These are phyloP conservation scores for Papilio gigon DNA, from an alignment of 2,888 invertebrate genomes.

Conservation along the genomic window DNA sequence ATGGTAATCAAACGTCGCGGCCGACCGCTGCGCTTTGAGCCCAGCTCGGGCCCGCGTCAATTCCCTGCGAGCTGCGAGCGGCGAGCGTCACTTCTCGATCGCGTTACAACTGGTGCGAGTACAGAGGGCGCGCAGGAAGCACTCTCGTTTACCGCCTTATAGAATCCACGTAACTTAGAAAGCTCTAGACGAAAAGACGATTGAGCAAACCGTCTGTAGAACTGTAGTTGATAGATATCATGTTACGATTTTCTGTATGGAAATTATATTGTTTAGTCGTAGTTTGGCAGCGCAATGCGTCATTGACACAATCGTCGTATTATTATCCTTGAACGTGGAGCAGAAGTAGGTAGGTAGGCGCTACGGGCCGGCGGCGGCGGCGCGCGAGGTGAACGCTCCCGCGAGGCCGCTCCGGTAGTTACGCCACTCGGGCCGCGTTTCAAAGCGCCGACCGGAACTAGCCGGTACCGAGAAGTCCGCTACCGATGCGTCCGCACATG, in stretches of 20 bases:
- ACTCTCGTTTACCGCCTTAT: constrained; percentile 34
- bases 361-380: constrained; percentile 51
- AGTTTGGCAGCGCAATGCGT: constrained; percentile 40
- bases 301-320: constrained; percentile 66
- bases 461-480: constrained; percentile 35
- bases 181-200: constrained; percentile 37
- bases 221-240: constrained; percentile 28
- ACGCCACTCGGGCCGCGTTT: constrained; percentile 44
- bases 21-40: constrained; percentile 53
- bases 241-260: background rate
- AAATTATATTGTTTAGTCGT: background rate
- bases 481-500: constrained; percentile 35
- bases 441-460: constrained; percentile 44
- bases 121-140: constrained; percentile 13
- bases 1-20: constrained; percentile 79
- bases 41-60: constrained; percentile 17
- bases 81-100: constrained; percentile 27
- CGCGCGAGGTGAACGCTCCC: constrained; percentile 74
- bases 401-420: constrained; percentile 66
- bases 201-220: constrained; percentile 19
- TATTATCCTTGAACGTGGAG: constrained; percentile 71
- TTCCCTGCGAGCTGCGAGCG: constrained; percentile 25
- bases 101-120: background rate
- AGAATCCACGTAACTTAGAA: constrained; percentile 37
- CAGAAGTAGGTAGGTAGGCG: constrained; percentile 58